These are phyloP conservation scores for Volucella inflata DNA, from an alignment of 2,888 invertebrate species.

Conservation along the genomic window DNA sequence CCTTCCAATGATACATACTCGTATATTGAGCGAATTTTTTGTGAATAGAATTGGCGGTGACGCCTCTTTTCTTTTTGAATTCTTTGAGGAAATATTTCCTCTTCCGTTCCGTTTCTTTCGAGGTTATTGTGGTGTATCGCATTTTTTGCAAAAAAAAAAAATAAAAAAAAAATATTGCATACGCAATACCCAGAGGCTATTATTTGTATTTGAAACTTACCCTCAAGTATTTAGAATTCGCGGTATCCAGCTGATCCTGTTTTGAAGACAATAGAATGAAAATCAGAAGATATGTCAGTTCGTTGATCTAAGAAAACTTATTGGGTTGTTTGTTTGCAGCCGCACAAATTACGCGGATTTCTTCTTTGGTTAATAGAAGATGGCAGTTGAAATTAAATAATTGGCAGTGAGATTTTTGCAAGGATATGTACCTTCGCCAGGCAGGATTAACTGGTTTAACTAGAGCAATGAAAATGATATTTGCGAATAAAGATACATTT, in stretches of 20 bases:
- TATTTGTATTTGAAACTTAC: constrained; percentile 35
- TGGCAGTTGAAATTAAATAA: constrained; percentile 64
- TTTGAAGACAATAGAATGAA: constrained; percentile 54
- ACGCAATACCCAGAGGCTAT: constrained; percentile 60
- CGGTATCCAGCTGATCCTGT: constrained; percentile 74
- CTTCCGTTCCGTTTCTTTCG: constrained; percentile 22
- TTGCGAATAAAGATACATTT: constrained; percentile 11
- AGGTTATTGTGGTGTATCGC: constrained; percentile 32
- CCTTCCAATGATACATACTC: background rate
- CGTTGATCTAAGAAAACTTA: constrained; percentile 58
- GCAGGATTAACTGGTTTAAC: constrained; percentile 63
- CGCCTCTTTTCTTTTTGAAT: constrained; percentile 52
- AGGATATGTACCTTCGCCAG: constrained; percentile 22
- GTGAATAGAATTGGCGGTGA: constrained; percentile 46
- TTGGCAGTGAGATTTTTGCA: constrained; percentile 59
- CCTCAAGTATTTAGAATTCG: constrained; percentile 31
- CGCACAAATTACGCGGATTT: constrained; percentile 75
- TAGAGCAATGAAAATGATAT: constrained; percentile 30
- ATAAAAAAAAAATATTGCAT: no score
- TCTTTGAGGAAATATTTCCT: constrained; percentile 54
- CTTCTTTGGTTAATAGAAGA: constrained; percentile 23
- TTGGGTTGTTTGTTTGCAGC: constrained; percentile 75
- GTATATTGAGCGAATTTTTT: background rate
- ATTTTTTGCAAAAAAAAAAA: constrained; percentile 38
- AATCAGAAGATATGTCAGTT: constrained; percentile 33